These are phyloP conservation scores for Nemoura dubitans DNA, from an alignment of 2,888 invertebrate genomes.

Conservation along the genomic window DNA sequence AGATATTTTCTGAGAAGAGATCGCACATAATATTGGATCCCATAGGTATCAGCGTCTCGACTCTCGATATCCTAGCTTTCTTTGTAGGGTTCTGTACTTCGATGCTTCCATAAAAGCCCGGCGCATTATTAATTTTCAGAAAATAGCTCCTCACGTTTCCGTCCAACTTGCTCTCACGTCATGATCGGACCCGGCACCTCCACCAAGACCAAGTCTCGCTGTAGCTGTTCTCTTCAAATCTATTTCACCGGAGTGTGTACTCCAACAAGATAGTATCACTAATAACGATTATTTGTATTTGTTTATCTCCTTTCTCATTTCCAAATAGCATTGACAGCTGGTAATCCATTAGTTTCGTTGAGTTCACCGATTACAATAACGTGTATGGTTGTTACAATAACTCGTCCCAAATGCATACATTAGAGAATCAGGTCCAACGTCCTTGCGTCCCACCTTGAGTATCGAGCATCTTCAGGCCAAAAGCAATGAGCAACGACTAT, in stretches of 20 bases:
- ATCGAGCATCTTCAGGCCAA: constrained; percentile 16
- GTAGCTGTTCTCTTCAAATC: neutral
- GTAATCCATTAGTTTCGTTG: neutral
- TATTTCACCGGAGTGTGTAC: neutral
- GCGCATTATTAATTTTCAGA: no score
- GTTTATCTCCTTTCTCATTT: neutral
- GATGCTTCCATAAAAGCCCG: no score
- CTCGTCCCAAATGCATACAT: constrained; percentile 18
- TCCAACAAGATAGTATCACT: neutral
- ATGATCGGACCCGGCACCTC: neutral
- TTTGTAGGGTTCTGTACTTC: no score
- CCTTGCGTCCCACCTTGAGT: constrained; percentile 22
- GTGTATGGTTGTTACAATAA: neutral
- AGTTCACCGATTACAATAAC: neutral
- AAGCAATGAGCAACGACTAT: neutral
- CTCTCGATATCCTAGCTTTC: no score
- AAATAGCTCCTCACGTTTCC: no score
- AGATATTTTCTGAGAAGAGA: no score
- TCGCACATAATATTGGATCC: no score
- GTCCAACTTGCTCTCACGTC: neutral
- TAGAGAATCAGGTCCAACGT: neutral
- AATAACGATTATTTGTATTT: neutral
- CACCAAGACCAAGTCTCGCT: neutral
- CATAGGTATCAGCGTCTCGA: no score
- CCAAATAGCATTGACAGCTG: neutral